Conservation (phyloP, 2,888 invertebrate genomes). For the Netelia virgata region DNA sequence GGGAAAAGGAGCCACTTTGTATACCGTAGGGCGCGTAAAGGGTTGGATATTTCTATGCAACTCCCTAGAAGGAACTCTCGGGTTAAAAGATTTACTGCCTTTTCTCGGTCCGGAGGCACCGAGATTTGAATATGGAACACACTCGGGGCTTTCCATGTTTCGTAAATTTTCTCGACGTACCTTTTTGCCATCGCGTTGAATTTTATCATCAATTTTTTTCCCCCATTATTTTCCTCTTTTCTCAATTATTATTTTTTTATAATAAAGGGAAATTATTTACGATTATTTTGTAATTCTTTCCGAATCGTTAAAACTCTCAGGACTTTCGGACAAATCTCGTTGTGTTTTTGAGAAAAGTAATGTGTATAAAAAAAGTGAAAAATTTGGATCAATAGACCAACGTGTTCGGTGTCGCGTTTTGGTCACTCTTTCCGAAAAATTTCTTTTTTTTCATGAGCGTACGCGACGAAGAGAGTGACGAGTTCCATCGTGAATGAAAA, state of each 20-base stretch:
- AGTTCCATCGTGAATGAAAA: no score
- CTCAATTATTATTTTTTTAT: not conserved
- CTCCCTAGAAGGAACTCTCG: not conserved
- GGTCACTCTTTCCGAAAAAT: no score
- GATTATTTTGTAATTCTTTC: no score
- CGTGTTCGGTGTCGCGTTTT: no score
- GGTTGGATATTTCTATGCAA: conserved; percentile 12
- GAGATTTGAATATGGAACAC: conserved; percentile 53
- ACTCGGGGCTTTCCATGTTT: conserved; percentile 13
- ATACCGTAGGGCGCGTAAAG: conserved; percentile 4
- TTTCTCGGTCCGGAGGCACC: conserved; percentile 11
- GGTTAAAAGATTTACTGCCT: conserved; percentile 16
- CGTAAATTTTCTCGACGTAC: conserved; percentile 7
- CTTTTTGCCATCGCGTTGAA: conserved; percentile 1
- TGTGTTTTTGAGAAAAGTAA: no score
- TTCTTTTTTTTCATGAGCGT: no score
- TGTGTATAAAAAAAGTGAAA: no score
- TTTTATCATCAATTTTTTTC: not conserved
- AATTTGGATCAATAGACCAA: no score
- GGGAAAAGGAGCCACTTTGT: conserved; percentile 17
- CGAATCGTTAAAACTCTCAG: no score
- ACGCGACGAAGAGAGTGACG: no score
- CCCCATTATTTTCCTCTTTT: not conserved
- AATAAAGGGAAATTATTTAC: no score
- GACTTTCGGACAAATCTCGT: no score